Evolutionary conservation across 2,797 vertebrate genomes (phyloP).

Genomic region (Leucoraja ocellata): DNA sequence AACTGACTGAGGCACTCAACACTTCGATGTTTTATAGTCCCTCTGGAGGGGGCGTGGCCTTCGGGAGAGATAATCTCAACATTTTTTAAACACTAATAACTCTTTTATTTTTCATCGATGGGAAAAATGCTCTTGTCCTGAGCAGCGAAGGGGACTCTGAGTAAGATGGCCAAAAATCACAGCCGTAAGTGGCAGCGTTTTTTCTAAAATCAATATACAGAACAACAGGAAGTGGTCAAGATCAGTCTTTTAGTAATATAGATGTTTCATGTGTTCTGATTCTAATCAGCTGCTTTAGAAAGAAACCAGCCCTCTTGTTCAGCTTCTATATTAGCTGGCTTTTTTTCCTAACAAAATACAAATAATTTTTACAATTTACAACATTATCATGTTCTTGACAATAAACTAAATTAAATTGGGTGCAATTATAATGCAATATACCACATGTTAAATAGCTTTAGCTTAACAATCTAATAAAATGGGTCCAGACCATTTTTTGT

Average conservation of each 20-base stretch:
- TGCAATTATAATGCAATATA: background rate
- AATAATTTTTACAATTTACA: background rate
- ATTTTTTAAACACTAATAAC: too few relatives aligned
- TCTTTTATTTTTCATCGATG: too few relatives aligned
- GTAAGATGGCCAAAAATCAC: too few relatives aligned
- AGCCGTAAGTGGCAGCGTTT: too few relatives aligned
- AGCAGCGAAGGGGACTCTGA: too few relatives aligned
- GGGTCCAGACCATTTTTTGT: background rate
- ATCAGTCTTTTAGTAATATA: background rate
- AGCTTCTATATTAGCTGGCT: background rate
- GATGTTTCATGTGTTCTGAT: background rate
- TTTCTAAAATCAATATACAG: too few relatives aligned
- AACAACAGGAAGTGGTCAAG: too few relatives aligned
- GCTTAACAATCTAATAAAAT: background rate
- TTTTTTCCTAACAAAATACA: background rate
- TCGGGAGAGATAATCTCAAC: too few relatives aligned
- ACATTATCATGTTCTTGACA: background rate
- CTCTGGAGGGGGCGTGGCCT: too few relatives aligned
- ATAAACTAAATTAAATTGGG: background rate
- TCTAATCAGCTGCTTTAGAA: background rate
- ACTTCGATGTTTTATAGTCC: too few relatives aligned
- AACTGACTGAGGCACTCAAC: too few relatives aligned
- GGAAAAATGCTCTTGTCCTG: too few relatives aligned
- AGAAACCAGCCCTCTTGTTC: background rate
- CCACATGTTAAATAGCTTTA: background rate